These are phyloP conservation scores for Penaeus chinensis DNA, from an alignment of 1,140 invertebrate species.

Conservation along the genomic window DNA sequence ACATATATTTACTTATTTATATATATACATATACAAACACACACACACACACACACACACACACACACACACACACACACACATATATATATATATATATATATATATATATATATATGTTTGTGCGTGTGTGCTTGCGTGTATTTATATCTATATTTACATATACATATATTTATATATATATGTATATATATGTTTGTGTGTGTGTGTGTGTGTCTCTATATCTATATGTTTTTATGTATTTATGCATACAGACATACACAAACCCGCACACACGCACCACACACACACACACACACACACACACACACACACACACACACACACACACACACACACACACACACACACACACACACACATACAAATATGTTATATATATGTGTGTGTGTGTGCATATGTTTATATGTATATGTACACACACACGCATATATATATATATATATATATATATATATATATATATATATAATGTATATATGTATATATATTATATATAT, in stretches of 20 bases:
- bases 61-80: too few relatives aligned
- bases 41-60: too few relatives aligned
- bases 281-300: not conserved
- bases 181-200: not conserved
- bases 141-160: not conserved
- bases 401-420: not conserved
- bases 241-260: not conserved
- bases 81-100: too few relatives aligned
- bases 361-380: not conserved
- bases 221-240: not conserved
- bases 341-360: conserved; percentile 20
- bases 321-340: conserved; percentile 36
- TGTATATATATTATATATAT: conserved; percentile 14
- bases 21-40: too few relatives aligned
- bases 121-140: too few relatives aligned
- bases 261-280: not conserved
- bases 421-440: too few relatives aligned
- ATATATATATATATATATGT: too few relatives aligned
- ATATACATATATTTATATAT: not conserved
- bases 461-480: not conserved
- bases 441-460: too few relatives aligned
- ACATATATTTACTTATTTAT: too few relatives aligned
- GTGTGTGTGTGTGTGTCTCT: too few relatives aligned
- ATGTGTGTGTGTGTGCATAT: not conserved
- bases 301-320: conserved; percentile 29